Percentiles rank a stretch among this genome's conserved stretches.
Evolutionary conservation across 2,888 invertebrate species (phyloP).

Genomic region (Aporophyla nigra): DNA sequence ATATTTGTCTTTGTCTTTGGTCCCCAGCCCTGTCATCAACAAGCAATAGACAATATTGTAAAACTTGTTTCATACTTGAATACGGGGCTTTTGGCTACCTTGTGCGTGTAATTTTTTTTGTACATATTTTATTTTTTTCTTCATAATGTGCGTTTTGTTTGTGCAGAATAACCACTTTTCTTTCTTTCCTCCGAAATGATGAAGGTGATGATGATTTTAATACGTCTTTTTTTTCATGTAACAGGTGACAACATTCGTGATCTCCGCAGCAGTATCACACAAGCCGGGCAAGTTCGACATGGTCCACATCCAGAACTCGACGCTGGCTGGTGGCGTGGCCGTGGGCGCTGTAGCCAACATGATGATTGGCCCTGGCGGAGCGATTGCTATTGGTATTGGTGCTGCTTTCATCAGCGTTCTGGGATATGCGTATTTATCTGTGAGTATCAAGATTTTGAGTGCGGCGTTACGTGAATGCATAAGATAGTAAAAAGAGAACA

Average conservation of each 20-base stretch:
- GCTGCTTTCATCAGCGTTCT: constrained; percentile 95
- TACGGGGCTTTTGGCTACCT: too few relatives aligned
- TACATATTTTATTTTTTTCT: too few relatives aligned
- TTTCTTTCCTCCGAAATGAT: not conserved
- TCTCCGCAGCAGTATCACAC: constrained; percentile 94
- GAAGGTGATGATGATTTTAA: not conserved
- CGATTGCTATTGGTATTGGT: constrained; percentile 94
- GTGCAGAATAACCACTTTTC: too few relatives aligned
- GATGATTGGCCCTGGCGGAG: constrained; percentile 95
- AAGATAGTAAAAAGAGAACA: not conserved
- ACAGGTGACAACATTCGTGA: constrained; percentile 94
- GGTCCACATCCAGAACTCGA: constrained; percentile 98
- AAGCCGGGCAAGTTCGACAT: constrained; percentile 95
- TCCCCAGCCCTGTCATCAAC: too few relatives aligned
- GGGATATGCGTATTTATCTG: constrained; percentile 95
- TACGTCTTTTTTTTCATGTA: not conserved
- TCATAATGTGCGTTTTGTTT: too few relatives aligned
- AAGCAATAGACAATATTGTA: too few relatives aligned
- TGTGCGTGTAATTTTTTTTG: too few relatives aligned
- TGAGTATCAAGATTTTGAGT: constrained; percentile 80
- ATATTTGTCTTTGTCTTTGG: too few relatives aligned
- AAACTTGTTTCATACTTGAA: too few relatives aligned
- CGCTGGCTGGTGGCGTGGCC: constrained; percentile 98
- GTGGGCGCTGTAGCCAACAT: constrained; percentile 96
- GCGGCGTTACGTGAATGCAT: not conserved